Evolutionary conservation across 2,888 invertebrate genomes (phyloP), one percentile per base, ranked within the genome.

Genomic region (Xestia ashworthii): DNA sequence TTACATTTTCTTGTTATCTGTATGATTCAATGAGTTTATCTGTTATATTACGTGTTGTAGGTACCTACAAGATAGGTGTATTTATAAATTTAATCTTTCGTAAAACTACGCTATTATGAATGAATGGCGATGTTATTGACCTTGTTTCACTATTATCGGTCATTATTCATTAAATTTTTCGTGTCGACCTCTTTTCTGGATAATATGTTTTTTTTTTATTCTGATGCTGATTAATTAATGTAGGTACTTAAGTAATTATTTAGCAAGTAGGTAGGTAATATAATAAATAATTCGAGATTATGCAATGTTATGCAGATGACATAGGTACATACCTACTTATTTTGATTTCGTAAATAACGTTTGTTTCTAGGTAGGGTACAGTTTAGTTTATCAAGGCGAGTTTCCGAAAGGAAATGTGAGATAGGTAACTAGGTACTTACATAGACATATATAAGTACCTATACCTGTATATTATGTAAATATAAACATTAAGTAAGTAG

Each of bases 41-140:
- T 66, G 65, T 64, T 25, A 74, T 58, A 81, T 67, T 74, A 84
- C 67, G 76, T 68, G 50, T 75, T 68, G 70, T 81, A 84, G 16
- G 16, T 65, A 65, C 44, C 8, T 65, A 65, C 65, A 65, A 82
- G 69, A 72, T 77, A 78, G 58, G 55, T 70, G 46, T 69, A 83
- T 73, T 75, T 84, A 81, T 83, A 85, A 87, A 81, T 88, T 85
- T 89, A 90, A 89, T 90, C 86, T 87, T 86, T 81, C 71, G 81
- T 87, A 88, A 87, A 87, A 83, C 85, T 86, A 87, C 89, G 80
- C 71, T 86, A 80, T 83, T 88, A 91, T 92, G 92, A 93, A 93
- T 93, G 92, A 92, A 89, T 90, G 91, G 90, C 90, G 90, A 91
- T 88, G 89, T 89, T 89, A 85, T 88, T 91, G 90, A 90, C 90